Evolutionary conservation across 2,113 vertebrate genomes (phyloP).

Genomic region (Dissostichus mawsoni): DNA sequence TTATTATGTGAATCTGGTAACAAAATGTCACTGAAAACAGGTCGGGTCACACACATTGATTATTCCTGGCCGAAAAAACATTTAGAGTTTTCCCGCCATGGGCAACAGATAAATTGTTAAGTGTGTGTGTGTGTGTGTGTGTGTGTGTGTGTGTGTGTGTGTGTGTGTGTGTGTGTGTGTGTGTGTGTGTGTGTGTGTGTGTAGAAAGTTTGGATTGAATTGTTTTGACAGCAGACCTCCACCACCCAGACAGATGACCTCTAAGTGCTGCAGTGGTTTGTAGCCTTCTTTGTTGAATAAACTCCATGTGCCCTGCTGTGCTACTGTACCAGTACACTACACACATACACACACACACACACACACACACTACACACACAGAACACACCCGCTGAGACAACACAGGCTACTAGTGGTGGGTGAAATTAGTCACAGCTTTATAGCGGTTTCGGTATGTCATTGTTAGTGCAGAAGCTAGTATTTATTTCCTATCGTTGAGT

Average conservation of each 20-base stretch:
- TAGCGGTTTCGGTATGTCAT: background rate
- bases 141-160: slow-evolving; percentile 21
- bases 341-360: background rate
- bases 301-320: background rate
- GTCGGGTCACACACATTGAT: slow-evolving; percentile 12
- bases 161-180: slow-evolving; percentile 20
- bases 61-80: slow-evolving; percentile 1
- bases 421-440: background rate
- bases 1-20: slow-evolving; percentile 2
- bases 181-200: slow-evolving; percentile 9
- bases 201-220: slow-evolving; percentile 44
- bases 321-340: background rate
- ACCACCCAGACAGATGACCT: slow-evolving; percentile 35
- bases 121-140: slow-evolving; percentile 24
- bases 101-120: background rate
- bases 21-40: slow-evolving; percentile 17
- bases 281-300: background rate
- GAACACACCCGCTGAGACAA: no score
- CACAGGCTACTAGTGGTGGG: background rate
- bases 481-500: no score
- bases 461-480: no score
- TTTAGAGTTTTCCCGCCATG: slow-evolving; percentile 8
- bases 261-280: slow-evolving; percentile 26
- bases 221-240: slow-evolving; percentile 62
- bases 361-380: background rate